Evolutionary conservation across 2,888 invertebrate genomes (phyloP).

Genomic region (Meloe dianella): DNA sequence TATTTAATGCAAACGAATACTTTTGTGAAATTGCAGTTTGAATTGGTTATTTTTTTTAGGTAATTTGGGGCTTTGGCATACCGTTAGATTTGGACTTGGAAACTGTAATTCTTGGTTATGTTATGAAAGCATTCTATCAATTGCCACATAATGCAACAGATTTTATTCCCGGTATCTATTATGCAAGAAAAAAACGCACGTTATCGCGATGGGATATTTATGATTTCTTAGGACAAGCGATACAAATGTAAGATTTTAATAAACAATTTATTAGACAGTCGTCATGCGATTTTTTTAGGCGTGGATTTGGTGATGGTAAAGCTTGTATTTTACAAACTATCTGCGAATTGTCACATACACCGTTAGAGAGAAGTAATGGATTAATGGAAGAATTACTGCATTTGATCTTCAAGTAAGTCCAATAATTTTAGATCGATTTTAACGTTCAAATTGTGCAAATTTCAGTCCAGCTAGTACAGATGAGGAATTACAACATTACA

Average conservation of each 20-base stretch:
- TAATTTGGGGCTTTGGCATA: conserved; percentile 59
- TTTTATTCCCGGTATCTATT: conserved; percentile 40
- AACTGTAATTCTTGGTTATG: conserved; percentile 58
- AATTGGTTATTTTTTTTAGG: conserved; percentile 55
- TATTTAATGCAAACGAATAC: too few relatives aligned
- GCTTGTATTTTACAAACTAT: conserved; percentile 71
- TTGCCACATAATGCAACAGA: conserved; percentile 41
- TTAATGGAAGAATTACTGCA: conserved; percentile 71
- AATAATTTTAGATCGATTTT: conserved; percentile 9
- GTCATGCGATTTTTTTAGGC: conserved; percentile 37
- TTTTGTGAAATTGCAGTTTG: too few relatives aligned
- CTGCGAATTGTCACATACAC: conserved; percentile 70
- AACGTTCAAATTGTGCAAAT: conserved; percentile 28
- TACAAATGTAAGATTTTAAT: conserved; percentile 61
- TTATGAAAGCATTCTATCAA: conserved; percentile 58
- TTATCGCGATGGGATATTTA: conserved; percentile 70
- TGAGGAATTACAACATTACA: conserved; percentile 46
- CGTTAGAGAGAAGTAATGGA: conserved; percentile 64
- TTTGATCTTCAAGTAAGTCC: conserved; percentile 72
- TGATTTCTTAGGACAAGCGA: conserved; percentile 66
- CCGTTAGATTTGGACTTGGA: conserved; percentile 60
- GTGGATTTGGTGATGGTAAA: conserved; percentile 67
- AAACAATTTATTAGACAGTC: not conserved
- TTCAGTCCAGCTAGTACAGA: conserved; percentile 60
- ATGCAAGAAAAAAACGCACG: conserved; percentile 38